Percentiles rank a stretch among this genome's conserved stretches.
Evolutionary conservation across 2,797 vertebrate genomes (phyloP).

Genomic region (Xerus rutilus): DNA sequence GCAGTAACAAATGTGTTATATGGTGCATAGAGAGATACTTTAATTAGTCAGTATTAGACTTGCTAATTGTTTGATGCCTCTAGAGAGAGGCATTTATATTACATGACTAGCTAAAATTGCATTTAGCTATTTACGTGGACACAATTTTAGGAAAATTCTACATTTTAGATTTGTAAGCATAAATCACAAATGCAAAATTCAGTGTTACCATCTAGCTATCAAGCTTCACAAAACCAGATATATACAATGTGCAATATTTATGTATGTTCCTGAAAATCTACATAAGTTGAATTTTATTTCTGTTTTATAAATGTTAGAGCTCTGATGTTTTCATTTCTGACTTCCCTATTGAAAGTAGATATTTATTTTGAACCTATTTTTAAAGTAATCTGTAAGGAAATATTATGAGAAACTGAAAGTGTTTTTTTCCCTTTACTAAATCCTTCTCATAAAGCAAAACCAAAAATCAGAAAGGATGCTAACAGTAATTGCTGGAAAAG

Average conservation of each 20-base stretch:
- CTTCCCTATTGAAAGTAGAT: background rate
- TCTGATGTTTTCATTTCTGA: slow-evolving; percentile 6
- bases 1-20: background rate
- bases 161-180: slow-evolving; percentile 31
- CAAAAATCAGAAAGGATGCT: background rate
- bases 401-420: background rate
- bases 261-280: background rate
- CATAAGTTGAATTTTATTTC: slow-evolving; percentile 7
- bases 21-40: background rate
- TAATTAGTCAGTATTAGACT: slow-evolving; percentile 32
- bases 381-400: slow-evolving; percentile 18
- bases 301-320: background rate
- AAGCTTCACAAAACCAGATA: slow-evolving; percentile 23
- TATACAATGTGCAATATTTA: background rate
- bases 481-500: background rate
- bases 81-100: background rate
- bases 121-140: background rate
- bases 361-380: slow-evolving; percentile 55
- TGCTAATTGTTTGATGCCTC: slow-evolving; percentile 59
- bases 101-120: slow-evolving; percentile 13
- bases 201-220: background rate
- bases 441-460: background rate
- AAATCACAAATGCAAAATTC: slow-evolving; percentile 16
- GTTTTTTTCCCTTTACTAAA: background rate
- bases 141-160: slow-evolving; percentile 44